Evolutionary conservation across 92 coral and sea anemone species (phyloP).

Genomic region (Desmophyllum pertusum): DNA sequence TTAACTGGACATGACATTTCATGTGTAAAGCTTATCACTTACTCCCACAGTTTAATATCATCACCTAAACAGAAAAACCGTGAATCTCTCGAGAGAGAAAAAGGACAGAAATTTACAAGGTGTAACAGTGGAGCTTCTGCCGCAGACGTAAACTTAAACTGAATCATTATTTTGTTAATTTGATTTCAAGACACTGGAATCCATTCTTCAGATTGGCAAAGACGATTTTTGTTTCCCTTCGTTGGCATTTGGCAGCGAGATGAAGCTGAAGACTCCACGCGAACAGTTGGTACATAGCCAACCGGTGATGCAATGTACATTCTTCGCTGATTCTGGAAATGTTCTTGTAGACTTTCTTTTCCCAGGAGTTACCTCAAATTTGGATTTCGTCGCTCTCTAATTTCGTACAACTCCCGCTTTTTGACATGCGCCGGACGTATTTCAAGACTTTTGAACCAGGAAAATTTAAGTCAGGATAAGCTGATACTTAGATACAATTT

Average conservation of each 20-base stretch:
- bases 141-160: too few relatives aligned
- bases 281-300: neutral
- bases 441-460: slow-evolving; percentile 10
- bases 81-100: too few relatives aligned
- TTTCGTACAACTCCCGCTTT: slow-evolving; percentile 30
- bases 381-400: slow-evolving; percentile 11
- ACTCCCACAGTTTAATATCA: too few relatives aligned
- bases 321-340: neutral
- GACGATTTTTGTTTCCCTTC: slow-evolving; percentile 26
- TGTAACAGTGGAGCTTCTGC: too few relatives aligned
- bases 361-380: slow-evolving; percentile 5
- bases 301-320: slow-evolving; percentile 25
- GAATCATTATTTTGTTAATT: slow-evolving; percentile 12
- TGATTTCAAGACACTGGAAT: slow-evolving; percentile 29
- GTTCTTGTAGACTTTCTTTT: neutral
- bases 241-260: neutral
- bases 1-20: too few relatives aligned
- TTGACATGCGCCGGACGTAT: neutral
- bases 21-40: too few relatives aligned
- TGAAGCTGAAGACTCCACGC: neutral
- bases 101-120: too few relatives aligned
- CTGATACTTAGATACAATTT: slow-evolving; percentile 44
- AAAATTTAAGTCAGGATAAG: slow-evolving; percentile 55
- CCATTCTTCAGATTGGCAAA: slow-evolving; percentile 25
- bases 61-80: too few relatives aligned